Conservation (phyloP, 2,888 invertebrate species). For the Diarsia rubi region DNA sequence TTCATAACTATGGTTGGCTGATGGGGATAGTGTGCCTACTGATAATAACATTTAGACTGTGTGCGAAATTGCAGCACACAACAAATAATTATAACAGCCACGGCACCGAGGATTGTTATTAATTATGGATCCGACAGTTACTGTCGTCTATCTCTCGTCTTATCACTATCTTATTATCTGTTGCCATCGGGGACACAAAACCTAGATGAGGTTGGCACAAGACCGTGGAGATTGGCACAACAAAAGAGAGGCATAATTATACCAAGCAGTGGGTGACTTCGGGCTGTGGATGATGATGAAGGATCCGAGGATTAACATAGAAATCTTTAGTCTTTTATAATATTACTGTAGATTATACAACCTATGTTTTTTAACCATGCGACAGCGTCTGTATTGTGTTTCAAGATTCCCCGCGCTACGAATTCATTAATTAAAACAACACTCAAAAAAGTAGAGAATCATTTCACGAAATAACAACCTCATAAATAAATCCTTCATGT, state of each 20-base stretch:
- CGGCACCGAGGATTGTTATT: neutral
- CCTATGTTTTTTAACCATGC: neutral
- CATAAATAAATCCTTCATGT: constrained; percentile 10
- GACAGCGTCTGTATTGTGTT: neutral
- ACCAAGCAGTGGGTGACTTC: no score
- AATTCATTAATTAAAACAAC: constrained; percentile 16
- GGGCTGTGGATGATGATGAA: no score
- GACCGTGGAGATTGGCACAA: no score
- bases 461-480: constrained; percentile 23
- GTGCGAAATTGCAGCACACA: neutral
- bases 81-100: neutral
- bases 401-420: neutral
- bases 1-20: neutral
- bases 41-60: neutral
- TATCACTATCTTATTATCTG: no score
- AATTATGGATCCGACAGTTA: neutral
- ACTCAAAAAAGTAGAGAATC: constrained; percentile 4
- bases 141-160: no score
- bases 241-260: no score
- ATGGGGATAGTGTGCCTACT: neutral
- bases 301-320: no score
- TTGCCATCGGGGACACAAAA: no score
- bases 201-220: no score
- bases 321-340: no score
- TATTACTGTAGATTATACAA: no score